Evolutionary conservation across 2,797 vertebrate species (phyloP), one percentile per base, ranked within the genome.

Genomic region (Lophura swinhoii): DNA sequence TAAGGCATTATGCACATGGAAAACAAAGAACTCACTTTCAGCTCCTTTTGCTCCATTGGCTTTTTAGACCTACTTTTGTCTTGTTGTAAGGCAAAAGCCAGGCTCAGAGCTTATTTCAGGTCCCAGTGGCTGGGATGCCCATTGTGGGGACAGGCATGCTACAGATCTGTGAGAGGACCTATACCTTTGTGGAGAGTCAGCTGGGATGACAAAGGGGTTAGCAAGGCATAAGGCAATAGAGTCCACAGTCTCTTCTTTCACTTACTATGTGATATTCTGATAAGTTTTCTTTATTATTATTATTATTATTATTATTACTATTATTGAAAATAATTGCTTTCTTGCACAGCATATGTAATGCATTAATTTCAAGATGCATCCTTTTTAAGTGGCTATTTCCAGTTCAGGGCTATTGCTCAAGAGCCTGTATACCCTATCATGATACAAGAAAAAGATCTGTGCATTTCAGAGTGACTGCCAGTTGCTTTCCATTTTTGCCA

Each of bases 381-480:
- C 53, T 63, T 92, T 70, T 66, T 76, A 88, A 88, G 71, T 51
- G 55, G 12, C 28, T 84, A 39, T 94, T 88, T 84, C 62, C 70
- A 55, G 43, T 49, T 24, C 31, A 82, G 28, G 12, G 21, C 68
- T 49, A 17, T 84, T 86, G 84, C 85, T 93, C 23, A 60, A 76
- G 70, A 92, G 64, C 35, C 35, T 68, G 10, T 16, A 24, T 39
- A 58, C 29, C 88, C 51, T 49, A 87, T 63, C 24, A 81, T 0
- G 0, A 59, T 44, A 72, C 1, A 2, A 88, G 28, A 78, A 91
- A 82, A 92, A 46, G 14, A 24, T 87, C 64, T 60, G 20, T 59
- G n/a, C 67, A 26, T 91, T 95, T 95, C 53, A 64, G 41, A 92
- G 39, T 58, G 73, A 88, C 79, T 89, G 70, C 68, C 49, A 86